Percentiles rank a stretch among this genome's conserved stretches.
Evolutionary conservation across 2,113 vertebrate species (phyloP).

Genomic region (Lepisosteus osseus): DNA sequence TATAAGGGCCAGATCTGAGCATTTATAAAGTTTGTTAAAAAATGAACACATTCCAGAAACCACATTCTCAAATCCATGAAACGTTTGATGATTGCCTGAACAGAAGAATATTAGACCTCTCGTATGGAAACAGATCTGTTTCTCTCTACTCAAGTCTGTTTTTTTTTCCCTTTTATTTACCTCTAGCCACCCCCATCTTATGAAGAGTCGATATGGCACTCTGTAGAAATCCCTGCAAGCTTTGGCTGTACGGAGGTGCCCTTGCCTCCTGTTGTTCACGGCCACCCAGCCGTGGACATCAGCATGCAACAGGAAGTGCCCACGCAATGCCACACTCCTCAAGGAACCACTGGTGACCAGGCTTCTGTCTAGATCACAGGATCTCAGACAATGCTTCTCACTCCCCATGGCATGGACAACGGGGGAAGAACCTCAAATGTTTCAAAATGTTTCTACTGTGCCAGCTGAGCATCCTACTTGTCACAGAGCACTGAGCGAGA

Average conservation of each 20-base stretch:
- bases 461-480: too few species aligned
- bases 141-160: too few species aligned
- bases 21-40: too few species aligned
- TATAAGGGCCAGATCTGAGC: too few species aligned
- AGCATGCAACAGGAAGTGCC: constrained; percentile 2
- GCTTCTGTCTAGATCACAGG: background rate
- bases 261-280: constrained; percentile 21
- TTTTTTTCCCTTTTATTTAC: background rate
- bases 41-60: too few species aligned
- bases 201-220: constrained; percentile 53
- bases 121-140: too few species aligned
- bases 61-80: too few species aligned
- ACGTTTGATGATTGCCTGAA: too few species aligned
- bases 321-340: background rate
- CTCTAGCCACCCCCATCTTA: constrained; percentile 61
- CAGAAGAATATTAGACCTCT: too few species aligned
- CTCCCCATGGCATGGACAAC: background rate
- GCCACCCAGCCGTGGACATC: constrained; percentile 32
- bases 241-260: constrained; percentile 16
- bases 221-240: constrained; percentile 34
- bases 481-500: too few species aligned
- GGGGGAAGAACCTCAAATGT: background rate
- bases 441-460: background rate
- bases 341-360: background rate
- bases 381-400: background rate